These are phyloP conservation scores for Paratilapia polleni DNA, from an alignment of 2,113 vertebrate genomes.

Conservation along the genomic window DNA sequence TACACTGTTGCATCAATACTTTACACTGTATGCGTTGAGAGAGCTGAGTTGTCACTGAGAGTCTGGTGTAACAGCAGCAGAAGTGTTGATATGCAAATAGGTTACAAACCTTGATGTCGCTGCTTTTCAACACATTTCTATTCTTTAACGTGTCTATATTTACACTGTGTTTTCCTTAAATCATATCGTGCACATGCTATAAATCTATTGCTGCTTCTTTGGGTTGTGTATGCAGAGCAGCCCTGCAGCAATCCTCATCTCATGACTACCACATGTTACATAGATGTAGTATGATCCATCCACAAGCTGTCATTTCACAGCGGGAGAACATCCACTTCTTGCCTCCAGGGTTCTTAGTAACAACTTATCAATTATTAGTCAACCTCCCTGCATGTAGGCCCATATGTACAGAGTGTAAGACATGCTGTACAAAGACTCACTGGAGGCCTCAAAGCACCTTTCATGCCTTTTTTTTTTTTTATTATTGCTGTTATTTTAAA, in stretches of 20 bases:
- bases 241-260: not conserved
- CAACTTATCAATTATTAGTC: conserved; percentile 51
- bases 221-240: not conserved
- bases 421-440: not conserved
- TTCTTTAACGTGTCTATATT: too few relatives aligned
- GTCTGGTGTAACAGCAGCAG: too few relatives aligned
- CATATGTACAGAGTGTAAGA: conserved; percentile 2
- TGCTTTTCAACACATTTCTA: too few relatives aligned
- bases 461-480: not conserved
- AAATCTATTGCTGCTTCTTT: not conserved
- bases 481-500: not conserved
- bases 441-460: not conserved
- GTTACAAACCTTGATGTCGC: too few relatives aligned
- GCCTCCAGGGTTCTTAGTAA: conserved; percentile 9
- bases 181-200: too few relatives aligned
- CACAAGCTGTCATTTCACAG: not conserved
- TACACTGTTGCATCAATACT: too few relatives aligned
- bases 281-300: not conserved
- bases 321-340: not conserved
- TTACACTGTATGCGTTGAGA: too few relatives aligned
- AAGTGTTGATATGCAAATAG: too few relatives aligned
- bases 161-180: too few relatives aligned
- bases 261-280: not conserved
- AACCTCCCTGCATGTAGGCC: conserved; percentile 33
- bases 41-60: too few relatives aligned